Percentiles rank a stretch among this genome's conserved stretches.
These are phyloP conservation scores for Pseudeuparius sepicola DNA, from an alignment of 2,888 invertebrate species.

Conservation along the genomic window DNA sequence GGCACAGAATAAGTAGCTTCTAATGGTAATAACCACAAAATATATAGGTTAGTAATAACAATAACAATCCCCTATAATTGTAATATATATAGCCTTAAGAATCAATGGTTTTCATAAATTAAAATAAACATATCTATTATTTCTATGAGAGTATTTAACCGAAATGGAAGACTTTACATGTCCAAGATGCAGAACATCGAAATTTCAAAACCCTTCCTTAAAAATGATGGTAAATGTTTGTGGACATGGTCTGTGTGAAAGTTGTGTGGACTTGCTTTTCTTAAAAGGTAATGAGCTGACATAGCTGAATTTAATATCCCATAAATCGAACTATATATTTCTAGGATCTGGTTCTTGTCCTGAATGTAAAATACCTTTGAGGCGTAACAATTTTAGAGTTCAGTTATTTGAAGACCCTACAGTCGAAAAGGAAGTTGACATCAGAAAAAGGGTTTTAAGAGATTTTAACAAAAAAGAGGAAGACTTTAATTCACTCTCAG, in stretches of 20 bases:
- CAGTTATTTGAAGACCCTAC: slow-evolving; percentile 93
- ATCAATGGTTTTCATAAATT: too few species aligned
- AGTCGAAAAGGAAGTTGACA: slow-evolving; percentile 97
- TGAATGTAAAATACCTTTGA: slow-evolving; percentile 80
- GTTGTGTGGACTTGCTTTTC: slow-evolving; percentile 92
- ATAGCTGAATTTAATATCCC: too few species aligned
- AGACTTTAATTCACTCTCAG: slow-evolving; percentile 73
- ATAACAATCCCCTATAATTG: too few species aligned
- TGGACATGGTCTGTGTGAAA: slow-evolving; percentile 96
- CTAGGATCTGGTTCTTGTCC: slow-evolving; percentile 88
- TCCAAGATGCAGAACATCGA: slow-evolving; percentile 93
- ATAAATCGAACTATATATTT: slow-evolving; percentile 5
- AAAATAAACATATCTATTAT: too few species aligned
- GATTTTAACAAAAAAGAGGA: slow-evolving; percentile 94
- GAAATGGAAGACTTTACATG: slow-evolving; percentile 77
- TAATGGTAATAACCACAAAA: too few species aligned
- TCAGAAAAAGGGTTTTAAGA: slow-evolving; percentile 74
- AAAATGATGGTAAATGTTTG: slow-evolving; percentile 98
- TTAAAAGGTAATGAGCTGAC: slow-evolving; percentile 62
- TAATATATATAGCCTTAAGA: too few species aligned
- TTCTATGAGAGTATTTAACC: not conserved
- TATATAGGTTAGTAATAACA: too few species aligned
- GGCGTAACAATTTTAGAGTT: slow-evolving; percentile 83
- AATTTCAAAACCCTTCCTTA: slow-evolving; percentile 92
- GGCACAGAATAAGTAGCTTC: too few species aligned